Conservation (phyloP, 2,888 invertebrate genomes). For the Polydrusus tereticollis region DNA sequence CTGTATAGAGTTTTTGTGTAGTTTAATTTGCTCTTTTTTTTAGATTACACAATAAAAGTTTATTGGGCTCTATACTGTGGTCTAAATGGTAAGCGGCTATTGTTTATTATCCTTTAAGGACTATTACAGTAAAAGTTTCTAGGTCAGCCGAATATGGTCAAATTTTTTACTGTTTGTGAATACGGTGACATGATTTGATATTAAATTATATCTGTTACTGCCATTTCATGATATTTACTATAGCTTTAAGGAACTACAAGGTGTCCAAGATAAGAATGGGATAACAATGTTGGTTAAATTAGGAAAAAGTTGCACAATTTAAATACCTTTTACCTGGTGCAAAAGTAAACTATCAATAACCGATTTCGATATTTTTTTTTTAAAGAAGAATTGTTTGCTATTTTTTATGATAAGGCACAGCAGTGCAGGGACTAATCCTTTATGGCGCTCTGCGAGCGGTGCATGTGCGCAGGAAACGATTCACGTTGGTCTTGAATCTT, state of each 20-base stretch:
- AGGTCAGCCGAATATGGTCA: constrained; percentile 10
- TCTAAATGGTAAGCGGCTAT: constrained; percentile 33
- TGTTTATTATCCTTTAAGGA: not conserved
- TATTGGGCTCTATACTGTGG: constrained; percentile 29
- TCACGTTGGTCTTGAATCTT: no score
- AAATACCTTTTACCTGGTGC: no score
- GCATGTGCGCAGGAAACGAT: no score
- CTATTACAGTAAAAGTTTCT: constrained; percentile 21
- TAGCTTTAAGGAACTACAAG: not conserved
- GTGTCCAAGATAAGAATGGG: no score
- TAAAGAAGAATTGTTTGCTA: no score
- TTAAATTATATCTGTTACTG: not conserved
- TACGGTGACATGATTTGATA: not conserved
- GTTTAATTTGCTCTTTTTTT: constrained; percentile 36
- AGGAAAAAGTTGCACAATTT: not conserved
- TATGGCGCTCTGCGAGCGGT: no score
- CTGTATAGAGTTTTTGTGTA: constrained; percentile 38
- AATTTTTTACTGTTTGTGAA: not conserved
- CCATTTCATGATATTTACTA: not conserved
- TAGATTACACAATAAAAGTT: constrained; percentile 42
- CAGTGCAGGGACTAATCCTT: no score
- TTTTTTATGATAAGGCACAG: no score
- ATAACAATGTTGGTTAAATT: no score
- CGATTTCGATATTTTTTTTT: no score
- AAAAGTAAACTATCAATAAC: no score